Evolutionary conservation across 2,888 invertebrate species (phyloP).

Genomic region (Drosophila atripex): DNA sequence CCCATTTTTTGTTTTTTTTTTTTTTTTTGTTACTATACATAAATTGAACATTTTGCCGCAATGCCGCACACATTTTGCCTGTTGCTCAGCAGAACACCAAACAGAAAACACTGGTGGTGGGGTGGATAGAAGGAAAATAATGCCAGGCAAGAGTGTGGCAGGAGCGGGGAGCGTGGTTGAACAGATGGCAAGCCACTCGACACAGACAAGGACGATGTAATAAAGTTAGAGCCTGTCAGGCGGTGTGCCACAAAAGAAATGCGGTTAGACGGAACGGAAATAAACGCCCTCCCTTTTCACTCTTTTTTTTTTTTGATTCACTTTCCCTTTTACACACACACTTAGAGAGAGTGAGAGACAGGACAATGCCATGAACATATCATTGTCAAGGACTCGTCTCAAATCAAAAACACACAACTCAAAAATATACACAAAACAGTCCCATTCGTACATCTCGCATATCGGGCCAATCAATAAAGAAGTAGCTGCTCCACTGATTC

Average conservation of each 20-base stretch:
- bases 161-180: slow-evolving; percentile 18
- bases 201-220: slow-evolving; percentile 65
- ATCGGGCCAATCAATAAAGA: slow-evolving; percentile 63
- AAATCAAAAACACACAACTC: slow-evolving; percentile 23
- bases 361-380: slow-evolving; percentile 25
- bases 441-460: background rate
- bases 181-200: slow-evolving; percentile 56
- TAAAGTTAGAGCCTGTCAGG: slow-evolving; percentile 74
- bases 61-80: slow-evolving; percentile 62
- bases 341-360: background rate
- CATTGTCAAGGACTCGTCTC: slow-evolving; percentile 44
- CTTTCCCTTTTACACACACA: background rate
- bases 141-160: background rate
- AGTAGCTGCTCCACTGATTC: slow-evolving; percentile 43
- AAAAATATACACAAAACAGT: slow-evolving; percentile 21
- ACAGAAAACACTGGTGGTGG: background rate
- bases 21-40: slow-evolving; percentile 52
- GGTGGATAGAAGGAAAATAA: background rate
- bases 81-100: slow-evolving; percentile 47
- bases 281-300: slow-evolving; percentile 8
- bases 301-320: background rate
- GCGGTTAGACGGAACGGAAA: slow-evolving; percentile 53
- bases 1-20: slow-evolving; percentile 12
- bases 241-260: slow-evolving; percentile 63
- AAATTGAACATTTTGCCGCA: slow-evolving; percentile 75